These are phyloP conservation scores for Tokudaia muenninki DNA, from an alignment of 2,797 vertebrate genomes.

Conservation along the genomic window DNA sequence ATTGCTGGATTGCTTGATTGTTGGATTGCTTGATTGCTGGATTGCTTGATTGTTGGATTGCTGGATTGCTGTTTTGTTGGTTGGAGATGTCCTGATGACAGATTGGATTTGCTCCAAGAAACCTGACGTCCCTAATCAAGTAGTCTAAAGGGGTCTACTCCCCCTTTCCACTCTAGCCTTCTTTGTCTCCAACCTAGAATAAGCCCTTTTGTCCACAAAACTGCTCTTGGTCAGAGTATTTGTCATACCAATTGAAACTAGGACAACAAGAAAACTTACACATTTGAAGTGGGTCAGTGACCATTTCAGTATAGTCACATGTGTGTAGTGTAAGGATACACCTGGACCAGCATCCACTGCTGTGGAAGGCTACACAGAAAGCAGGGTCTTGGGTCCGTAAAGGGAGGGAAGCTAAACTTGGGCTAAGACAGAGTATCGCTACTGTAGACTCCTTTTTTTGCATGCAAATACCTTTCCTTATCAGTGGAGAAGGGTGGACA, in stretches of 20 bases:
- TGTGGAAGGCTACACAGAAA: not conserved
- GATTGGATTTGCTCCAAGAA: not conserved
- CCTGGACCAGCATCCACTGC: not conserved
- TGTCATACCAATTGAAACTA: not conserved
- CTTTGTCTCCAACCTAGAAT: not conserved
- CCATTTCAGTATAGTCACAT: not conserved
- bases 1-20: no score
- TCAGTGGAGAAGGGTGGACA: not conserved
- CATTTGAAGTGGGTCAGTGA: not conserved
- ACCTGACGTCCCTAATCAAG: not conserved
- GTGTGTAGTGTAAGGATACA: not conserved
- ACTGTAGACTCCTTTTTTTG: not conserved
- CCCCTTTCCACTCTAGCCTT: not conserved
- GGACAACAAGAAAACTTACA: not conserved
- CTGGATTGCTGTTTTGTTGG: not conserved
- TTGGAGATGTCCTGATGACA: not conserved
- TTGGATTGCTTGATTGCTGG: no score
- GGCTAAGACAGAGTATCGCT: not conserved
- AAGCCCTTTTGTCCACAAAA: not conserved
- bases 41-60: no score
- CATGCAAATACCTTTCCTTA: rapidly evolving
- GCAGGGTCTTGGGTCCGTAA: not conserved
- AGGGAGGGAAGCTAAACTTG: not conserved
- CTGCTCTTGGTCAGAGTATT: not conserved
- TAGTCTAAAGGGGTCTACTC: not conserved